Evolutionary conservation across 2,113 vertebrate genomes (phyloP), one percentile per base, ranked within the genome.

Genomic region (Oryzias javanicus): DNA sequence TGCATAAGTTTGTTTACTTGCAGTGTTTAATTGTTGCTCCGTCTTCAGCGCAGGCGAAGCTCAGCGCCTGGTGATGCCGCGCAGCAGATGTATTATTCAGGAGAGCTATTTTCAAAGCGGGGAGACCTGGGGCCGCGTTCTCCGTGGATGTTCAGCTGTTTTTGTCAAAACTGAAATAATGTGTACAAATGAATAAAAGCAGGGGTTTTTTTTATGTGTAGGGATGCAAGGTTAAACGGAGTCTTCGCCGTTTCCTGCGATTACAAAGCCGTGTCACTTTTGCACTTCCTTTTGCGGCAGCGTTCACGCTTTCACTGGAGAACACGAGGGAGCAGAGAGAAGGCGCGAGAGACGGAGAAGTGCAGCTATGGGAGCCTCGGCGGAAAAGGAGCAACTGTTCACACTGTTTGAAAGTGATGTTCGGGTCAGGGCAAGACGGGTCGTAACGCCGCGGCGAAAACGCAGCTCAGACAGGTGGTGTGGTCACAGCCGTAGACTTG

Each of bases 381-480:
- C 35, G 35, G 10, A 35, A 35, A 35, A 35, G 35, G 35, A 35
- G 10, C 35, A 35, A 35, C 56, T 64, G 53, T 27, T 25, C 57
- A 27, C 45, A 24, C 49, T 29, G 60, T 46, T 72, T 61, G 58
- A n/a, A 61, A 47, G 27, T n/a, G 22, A 49, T 58, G 59, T 55
- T 16, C 35, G 53, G 54, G 59, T 53, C 44, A 13, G 0, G 35
- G 44, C 42, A 27, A 50, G 69, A 62, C 14, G 20, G 65, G 55
- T 59, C 54, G 25, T 53, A 67, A 19, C 59, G 27, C 24, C 48
- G 50, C n/a, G n/a, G 35, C 1, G 48, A 40, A 22, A 60, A 70
- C 14, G 22, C 27, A 29, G 35, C 35, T 56, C 54, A 67, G 71
- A 67, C 83, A 86, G 83, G 79, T 86, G 79, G 69, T 64, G 22